Conservation (phyloP, 2,888 invertebrate species). For the Prosopocoilus inquinatus region DNA sequence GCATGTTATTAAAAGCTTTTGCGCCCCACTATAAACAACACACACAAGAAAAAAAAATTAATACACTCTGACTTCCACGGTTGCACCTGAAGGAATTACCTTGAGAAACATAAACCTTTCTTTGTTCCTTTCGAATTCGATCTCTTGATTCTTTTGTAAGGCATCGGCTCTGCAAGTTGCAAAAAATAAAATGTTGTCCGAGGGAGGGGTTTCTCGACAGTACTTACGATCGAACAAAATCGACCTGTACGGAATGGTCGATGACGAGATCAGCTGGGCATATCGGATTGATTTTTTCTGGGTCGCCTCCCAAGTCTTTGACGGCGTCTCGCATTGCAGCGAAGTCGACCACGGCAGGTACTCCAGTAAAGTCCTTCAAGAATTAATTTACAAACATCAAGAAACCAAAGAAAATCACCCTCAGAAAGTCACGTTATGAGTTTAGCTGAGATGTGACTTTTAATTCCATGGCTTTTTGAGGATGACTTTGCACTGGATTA, state of each 20-base stretch:
- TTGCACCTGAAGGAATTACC: slow-evolving; percentile 52
- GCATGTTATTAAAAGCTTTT: slow-evolving; percentile 90
- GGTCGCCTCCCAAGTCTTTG: slow-evolving; percentile 78
- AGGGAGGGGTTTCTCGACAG: not conserved
- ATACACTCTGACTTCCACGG: not conserved
- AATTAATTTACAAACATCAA: slow-evolving; percentile 4
- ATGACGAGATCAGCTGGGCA: slow-evolving; percentile 98
- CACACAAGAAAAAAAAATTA: not conserved
- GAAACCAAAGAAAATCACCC: no score
- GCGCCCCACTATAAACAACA: slow-evolving; percentile 87
- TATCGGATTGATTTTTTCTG: slow-evolving; percentile 92
- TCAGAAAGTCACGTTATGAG: no score
- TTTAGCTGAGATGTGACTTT: no score
- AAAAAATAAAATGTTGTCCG: slow-evolving; percentile 2
- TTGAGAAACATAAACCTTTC: slow-evolving; percentile 96
- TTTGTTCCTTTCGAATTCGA: slow-evolving; percentile 93
- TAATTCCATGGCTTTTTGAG: no score
- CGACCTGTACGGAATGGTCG: slow-evolving; percentile 97
- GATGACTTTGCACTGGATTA: no score
- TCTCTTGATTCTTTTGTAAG: slow-evolving; percentile 84
- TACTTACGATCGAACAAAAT: slow-evolving; percentile 74
- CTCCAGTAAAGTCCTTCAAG: slow-evolving; percentile 86
- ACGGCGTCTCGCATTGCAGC: slow-evolving; percentile 98
- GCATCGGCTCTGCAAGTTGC: slow-evolving; percentile 74
- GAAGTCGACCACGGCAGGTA: slow-evolving; percentile 98